phyloP scores from a whole-genome alignment of 2,113 vertebrate genomes.

The Maccullochella peelii region DNA sequence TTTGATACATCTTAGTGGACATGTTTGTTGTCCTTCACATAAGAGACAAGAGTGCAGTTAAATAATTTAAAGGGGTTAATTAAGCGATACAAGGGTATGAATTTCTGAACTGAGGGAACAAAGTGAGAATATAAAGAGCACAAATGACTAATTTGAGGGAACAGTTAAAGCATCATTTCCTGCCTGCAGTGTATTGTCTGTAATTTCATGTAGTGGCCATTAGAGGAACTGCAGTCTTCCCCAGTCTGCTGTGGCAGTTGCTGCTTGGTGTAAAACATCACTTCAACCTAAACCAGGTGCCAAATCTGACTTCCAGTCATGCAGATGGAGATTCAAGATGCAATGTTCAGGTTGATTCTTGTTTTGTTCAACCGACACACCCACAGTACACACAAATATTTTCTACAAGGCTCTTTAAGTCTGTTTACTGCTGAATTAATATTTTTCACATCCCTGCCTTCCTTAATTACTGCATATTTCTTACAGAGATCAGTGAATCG shows the following conservation, averaged over 20 bases:
- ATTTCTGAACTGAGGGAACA: conserved; percentile 5
- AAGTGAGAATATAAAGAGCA: neutral
- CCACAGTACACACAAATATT: neutral
- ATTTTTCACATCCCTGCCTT: conserved; percentile 28
- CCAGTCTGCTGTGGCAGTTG: neutral
- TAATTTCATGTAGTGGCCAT: neutral
- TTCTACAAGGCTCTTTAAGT: neutral
- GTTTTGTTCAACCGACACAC: neutral
- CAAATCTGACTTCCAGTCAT: neutral
- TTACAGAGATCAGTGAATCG: conserved; percentile 30
- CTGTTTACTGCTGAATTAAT: conserved; percentile 12
- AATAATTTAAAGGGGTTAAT: neutral
- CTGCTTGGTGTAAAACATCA: neutral
- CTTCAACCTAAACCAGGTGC: neutral
- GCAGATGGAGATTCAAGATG: neutral
- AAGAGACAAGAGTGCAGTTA: neutral
- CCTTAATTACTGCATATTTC: conserved; percentile 41
- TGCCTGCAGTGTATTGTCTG: neutral
- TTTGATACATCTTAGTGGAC: neutral
- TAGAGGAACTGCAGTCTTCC: neutral
- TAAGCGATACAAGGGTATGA: neutral
- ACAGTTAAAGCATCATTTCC: neutral
- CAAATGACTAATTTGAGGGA: neutral
- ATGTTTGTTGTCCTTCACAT: conserved; percentile 4
- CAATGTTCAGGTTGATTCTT: neutral